A percentile compares a stretch with the other conserved stretches of the same genome.
These are phyloP conservation scores for Diaperis boleti DNA, from an alignment of 2,888 invertebrate genomes.

Conservation along the genomic window DNA sequence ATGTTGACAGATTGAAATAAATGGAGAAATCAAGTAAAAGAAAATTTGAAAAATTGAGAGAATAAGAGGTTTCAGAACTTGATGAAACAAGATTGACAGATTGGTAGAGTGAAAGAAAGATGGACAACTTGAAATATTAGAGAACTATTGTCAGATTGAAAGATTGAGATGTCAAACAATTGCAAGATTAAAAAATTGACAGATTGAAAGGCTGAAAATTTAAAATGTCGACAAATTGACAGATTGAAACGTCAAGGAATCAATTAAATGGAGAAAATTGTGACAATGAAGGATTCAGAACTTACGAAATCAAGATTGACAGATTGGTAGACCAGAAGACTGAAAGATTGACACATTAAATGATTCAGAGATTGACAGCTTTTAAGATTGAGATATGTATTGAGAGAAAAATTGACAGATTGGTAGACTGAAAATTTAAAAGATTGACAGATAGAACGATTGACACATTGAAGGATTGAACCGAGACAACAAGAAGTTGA, in stretches of 20 bases:
- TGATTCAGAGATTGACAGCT: background rate
- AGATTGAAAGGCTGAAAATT: no score
- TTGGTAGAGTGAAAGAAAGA: no score
- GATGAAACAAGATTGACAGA: no score
- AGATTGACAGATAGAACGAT: background rate
- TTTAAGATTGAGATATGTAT: background rate
- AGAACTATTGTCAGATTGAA: no score
- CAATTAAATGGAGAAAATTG: background rate
- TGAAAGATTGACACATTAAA: background rate
- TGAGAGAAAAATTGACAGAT: background rate
- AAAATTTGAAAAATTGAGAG: background rate
- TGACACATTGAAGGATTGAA: background rate
- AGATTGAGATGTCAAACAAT: no score
- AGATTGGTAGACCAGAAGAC: no score
- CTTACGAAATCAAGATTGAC: background rate
- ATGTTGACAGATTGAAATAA: background rate
- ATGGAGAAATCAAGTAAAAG: background rate
- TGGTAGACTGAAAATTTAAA: no score
- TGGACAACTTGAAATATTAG: no score
- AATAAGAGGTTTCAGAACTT: no score
- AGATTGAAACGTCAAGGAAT: background rate
- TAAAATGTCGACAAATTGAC: no score
- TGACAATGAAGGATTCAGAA: background rate
- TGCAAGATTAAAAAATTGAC: no score
- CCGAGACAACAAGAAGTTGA: background rate